Evolutionary conservation across 1,140 invertebrate genomes (phyloP).

Genomic region (Drosophila prosaltans): DNA sequence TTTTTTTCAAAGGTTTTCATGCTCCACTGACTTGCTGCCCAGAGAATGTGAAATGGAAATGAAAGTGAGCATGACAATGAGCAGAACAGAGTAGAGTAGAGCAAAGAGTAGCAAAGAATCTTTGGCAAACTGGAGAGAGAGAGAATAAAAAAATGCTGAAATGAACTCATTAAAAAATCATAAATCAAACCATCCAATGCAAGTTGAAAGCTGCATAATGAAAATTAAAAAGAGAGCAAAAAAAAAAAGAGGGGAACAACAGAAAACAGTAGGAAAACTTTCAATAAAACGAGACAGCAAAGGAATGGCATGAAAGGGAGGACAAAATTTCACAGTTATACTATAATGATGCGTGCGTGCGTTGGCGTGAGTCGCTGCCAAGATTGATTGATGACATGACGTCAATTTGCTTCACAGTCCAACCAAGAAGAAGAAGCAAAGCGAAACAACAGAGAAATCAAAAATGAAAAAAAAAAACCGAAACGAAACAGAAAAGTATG

Average conservation of each 20-base stretch:
- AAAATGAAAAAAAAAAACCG: neutral
- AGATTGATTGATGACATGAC: constrained; percentile 78
- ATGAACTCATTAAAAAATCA: constrained; percentile 72
- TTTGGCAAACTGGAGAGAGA: neutral
- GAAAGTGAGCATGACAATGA: no score
- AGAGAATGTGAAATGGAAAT: constrained; percentile 19
- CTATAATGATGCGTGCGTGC: constrained; percentile 61
- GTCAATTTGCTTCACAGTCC: constrained; percentile 60
- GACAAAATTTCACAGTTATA: constrained; percentile 50
- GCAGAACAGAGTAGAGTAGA: neutral
- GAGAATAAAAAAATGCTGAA: constrained; percentile 8
- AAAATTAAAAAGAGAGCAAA: constrained; percentile 25
- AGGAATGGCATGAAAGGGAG: constrained; percentile 30
- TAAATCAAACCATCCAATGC: constrained; percentile 62
- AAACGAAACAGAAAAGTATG: constrained; percentile 27
- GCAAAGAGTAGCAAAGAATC: neutral
- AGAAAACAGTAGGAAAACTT: constrained; percentile 13
- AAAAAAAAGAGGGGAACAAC: constrained; percentile 8
- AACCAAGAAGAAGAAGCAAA: neutral
- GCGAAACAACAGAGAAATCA: constrained; percentile 34
- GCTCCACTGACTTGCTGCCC: constrained; percentile 34
- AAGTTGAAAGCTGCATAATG: constrained; percentile 49
- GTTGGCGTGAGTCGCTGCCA: constrained; percentile 48
- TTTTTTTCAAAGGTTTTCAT: constrained; percentile 32
- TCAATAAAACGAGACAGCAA: constrained; percentile 17